A percentile compares a stretch with the other conserved stretches of the same genome.
Conservation (phyloP, 2,888 invertebrate species). For the Cataglyphis rosenhaueri region DNA sequence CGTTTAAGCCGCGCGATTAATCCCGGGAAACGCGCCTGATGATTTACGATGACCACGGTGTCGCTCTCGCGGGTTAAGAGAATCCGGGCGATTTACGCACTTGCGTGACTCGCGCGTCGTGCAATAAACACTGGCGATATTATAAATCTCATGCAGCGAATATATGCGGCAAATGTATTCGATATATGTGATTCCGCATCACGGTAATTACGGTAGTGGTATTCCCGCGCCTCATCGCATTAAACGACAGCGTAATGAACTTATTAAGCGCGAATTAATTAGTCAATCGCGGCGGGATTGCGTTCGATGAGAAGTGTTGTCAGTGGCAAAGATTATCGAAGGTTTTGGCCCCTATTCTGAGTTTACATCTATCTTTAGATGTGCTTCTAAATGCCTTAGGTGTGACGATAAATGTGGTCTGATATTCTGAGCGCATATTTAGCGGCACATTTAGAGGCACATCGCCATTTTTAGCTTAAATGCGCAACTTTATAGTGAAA, state of each 20-base stretch:
- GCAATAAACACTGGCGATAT: conserved; percentile 39
- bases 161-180: conserved; percentile 13
- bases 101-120: conserved; percentile 39
- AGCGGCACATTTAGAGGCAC: too few species aligned
- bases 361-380: too few species aligned
- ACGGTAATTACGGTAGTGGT: conserved; percentile 36
- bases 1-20: conserved; percentile 62
- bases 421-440: too few species aligned
- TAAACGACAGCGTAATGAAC: conserved; percentile 39
- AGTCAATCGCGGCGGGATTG: conserved; percentile 21
- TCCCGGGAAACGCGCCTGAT: conserved; percentile 54
- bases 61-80: conserved; percentile 38
- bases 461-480: too few species aligned
- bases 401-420: too few species aligned
- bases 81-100: conserved; percentile 49
- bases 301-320: conserved; percentile 13
- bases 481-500: too few species aligned
- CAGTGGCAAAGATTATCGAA: not conserved
- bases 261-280: conserved; percentile 57
- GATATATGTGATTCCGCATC: conserved; percentile 32
- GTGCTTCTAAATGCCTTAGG: too few species aligned
- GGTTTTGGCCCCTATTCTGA: not conserved
- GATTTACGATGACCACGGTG: conserved; percentile 59
- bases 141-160: conserved; percentile 40
- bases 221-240: conserved; percentile 33